Base-by-base conservation (phyloP, 2,113 vertebrate genomes). In the zebrafish (Danio rerio) region DNA sequence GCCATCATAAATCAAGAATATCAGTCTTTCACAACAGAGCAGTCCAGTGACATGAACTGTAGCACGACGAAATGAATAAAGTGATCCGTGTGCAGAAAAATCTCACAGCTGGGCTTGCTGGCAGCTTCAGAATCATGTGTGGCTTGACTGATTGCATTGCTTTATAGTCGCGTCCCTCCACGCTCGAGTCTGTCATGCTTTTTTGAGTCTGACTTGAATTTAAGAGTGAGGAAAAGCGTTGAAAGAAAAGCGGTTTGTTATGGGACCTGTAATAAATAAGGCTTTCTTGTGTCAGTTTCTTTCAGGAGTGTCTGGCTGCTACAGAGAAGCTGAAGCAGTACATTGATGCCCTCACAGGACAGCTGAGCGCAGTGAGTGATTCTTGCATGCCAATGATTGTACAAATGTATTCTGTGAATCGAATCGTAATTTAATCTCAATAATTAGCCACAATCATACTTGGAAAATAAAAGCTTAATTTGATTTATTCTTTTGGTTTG, bases 251-350 rank as follows among this genome's bases (percentile, higher is more conserved):
- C 10, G 49, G 49, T 74, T 12, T 31, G 21, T 20, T 63, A 40
- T n/a, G 10, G 59, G 16, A 68, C 16, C 59, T 66, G 21, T 68
- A 43, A 83, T 82, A 78, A 72, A 85, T 82, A 31, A 31, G 13
- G 5, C 69, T 80, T 74, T 63, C 58, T 8, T 55, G 80, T 86
- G 66, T 87, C 88, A 93, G 88, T 91, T 94, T 94, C 88, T 93
- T 94, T 78, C 93, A 93, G 92, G 91, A 92, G 87, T 92, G 91
- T 89, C 87, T 93, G 83, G 85, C 85, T 77, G 83, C 90, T 71
- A 92, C 87, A 0, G 88, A 90, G 84, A 94, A 91, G 73, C 87
- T 92, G 21, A 91, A 90, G 69, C 84, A 85, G 15, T 93, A 92
- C 85, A 89, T 93, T 16, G 91, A 94, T 31, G 76, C 76, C 1